These are phyloP conservation scores for Oplegnathus fasciatus DNA, from an alignment of 2,113 vertebrate species.

Conservation along the genomic window DNA sequence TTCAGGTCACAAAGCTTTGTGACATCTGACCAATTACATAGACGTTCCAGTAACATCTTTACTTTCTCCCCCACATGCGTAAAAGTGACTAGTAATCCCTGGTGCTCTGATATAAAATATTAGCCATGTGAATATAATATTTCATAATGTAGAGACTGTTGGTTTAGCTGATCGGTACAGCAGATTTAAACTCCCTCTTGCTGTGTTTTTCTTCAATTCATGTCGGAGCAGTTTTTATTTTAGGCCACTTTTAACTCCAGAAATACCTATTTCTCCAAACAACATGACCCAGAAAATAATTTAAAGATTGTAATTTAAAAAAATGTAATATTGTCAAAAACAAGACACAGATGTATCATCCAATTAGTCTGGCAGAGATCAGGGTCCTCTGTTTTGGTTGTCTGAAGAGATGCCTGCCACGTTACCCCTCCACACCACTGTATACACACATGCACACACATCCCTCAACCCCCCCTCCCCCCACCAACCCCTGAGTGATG, in stretches of 20 bases:
- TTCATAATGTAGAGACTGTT: slow-evolving; percentile 1
- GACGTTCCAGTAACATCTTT: neutral
- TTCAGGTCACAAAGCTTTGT: neutral
- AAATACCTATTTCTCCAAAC: neutral
- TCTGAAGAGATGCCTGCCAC: slow-evolving; percentile 25
- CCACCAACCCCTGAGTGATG: slow-evolving; percentile 38
- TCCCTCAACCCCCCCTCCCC: neutral
- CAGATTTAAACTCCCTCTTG: neutral
- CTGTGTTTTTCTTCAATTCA: neutral
- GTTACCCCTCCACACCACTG: slow-evolving; percentile 9
- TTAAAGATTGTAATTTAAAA: neutral
- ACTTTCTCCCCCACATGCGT: neutral
- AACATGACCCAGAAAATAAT: slow-evolving; percentile 12
- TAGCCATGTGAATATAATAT: neutral
- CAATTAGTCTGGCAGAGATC: slow-evolving; percentile 50
- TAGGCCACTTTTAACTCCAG: neutral
- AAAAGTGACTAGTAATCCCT: slow-evolving; percentile 3
- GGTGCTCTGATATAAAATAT: slow-evolving; percentile 1
- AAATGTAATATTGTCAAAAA: slow-evolving; percentile 7
- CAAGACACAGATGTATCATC: slow-evolving; percentile 33
- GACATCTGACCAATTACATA: neutral
- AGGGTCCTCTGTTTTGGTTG: slow-evolving; percentile 44
- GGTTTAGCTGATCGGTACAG: neutral
- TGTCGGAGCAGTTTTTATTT: neutral
- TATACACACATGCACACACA: neutral